Percentiles rank a stretch among this genome's conserved stretches.
Evolutionary conservation across 2,888 invertebrate genomes (phyloP).

Genomic region (Subacronicta megacephala): DNA sequence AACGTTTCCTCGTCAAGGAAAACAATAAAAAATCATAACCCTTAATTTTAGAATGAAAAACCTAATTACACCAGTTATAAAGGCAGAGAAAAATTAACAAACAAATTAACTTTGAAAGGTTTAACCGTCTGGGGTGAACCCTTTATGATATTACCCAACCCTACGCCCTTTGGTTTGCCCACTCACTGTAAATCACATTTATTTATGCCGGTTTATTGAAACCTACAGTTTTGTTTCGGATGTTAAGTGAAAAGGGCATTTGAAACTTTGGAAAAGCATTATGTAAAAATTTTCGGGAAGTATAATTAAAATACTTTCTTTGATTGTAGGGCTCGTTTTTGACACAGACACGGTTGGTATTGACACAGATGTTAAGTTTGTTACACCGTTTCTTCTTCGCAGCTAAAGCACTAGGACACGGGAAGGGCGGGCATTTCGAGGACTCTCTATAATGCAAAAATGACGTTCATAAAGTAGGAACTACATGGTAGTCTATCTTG

Average conservation of each 20-base stretch:
- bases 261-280: background rate
- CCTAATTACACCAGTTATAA: slow-evolving; percentile 64
- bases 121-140: slow-evolving; percentile 75
- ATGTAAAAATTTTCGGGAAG: too few relatives aligned
- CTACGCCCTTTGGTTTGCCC: slow-evolving; percentile 59
- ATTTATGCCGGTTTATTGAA: slow-evolving; percentile 55
- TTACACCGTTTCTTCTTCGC: too few relatives aligned
- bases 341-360: too few relatives aligned
- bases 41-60: slow-evolving; percentile 59
- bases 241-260: slow-evolving; percentile 14
- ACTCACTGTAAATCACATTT: slow-evolving; percentile 65
- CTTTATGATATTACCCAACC: slow-evolving; percentile 82
- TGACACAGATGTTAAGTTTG: too few relatives aligned
- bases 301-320: too few relatives aligned
- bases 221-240: slow-evolving; percentile 20
- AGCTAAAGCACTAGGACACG: too few relatives aligned
- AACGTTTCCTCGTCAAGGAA: slow-evolving; percentile 25
- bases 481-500: too few relatives aligned
- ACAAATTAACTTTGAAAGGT: slow-evolving; percentile 84
- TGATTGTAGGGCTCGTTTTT: too few relatives aligned
- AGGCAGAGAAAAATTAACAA: slow-evolving; percentile 79
- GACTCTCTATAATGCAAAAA: too few relatives aligned
- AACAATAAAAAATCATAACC: slow-evolving; percentile 59
- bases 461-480: too few relatives aligned
- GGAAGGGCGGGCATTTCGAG: too few relatives aligned